These are phyloP conservation scores for Cyprinodon tularosa DNA, from an alignment of 2,113 vertebrate genomes.

Conservation along the genomic window DNA sequence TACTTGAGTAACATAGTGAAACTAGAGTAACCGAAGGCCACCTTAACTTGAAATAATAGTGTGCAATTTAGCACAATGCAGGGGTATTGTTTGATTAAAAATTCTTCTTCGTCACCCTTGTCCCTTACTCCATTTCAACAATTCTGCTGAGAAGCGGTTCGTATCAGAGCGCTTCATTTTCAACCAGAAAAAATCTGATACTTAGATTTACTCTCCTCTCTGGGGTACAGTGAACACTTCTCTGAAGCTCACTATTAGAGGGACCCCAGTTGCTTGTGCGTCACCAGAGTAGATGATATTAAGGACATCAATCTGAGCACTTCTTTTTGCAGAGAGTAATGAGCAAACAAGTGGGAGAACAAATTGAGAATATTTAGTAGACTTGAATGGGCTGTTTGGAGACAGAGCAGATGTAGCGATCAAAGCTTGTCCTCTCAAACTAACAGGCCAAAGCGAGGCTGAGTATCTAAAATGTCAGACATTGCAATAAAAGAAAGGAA, in stretches of 20 bases:
- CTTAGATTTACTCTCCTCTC: conserved; percentile 75
- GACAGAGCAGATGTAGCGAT: conserved; percentile 24
- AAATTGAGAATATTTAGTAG: conserved; percentile 67
- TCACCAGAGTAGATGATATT: conserved; percentile 70
- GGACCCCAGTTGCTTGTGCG: conserved; percentile 57
- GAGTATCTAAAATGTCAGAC: conserved; percentile 26
- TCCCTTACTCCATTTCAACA: conserved; percentile 56
- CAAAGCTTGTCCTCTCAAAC: conserved; percentile 30
- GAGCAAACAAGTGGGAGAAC: conserved; percentile 67
- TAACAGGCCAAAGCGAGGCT: conserved; percentile 19
- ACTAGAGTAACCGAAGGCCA: conserved; percentile 44
- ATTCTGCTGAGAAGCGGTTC: conserved; percentile 54
- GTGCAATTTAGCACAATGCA: conserved; percentile 58
- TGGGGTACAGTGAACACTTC: conserved; percentile 68
- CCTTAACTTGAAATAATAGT: conserved; percentile 44
- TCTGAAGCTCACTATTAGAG: conserved; percentile 72
- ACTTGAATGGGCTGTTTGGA: conserved; percentile 41
- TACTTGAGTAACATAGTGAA: conserved; percentile 30
- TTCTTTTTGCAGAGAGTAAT: conserved; percentile 61
- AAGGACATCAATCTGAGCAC: conserved; percentile 74
- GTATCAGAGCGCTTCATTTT: conserved; percentile 65
- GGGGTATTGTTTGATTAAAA: conserved; percentile 74
- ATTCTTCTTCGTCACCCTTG: conserved; percentile 42
- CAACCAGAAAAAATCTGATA: conserved; percentile 73
- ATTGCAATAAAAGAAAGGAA: conserved; percentile 25